Evolutionary conservation across 1,140 invertebrate genomes (phyloP).

Genomic region (Drosophila nigrodunni): DNA sequence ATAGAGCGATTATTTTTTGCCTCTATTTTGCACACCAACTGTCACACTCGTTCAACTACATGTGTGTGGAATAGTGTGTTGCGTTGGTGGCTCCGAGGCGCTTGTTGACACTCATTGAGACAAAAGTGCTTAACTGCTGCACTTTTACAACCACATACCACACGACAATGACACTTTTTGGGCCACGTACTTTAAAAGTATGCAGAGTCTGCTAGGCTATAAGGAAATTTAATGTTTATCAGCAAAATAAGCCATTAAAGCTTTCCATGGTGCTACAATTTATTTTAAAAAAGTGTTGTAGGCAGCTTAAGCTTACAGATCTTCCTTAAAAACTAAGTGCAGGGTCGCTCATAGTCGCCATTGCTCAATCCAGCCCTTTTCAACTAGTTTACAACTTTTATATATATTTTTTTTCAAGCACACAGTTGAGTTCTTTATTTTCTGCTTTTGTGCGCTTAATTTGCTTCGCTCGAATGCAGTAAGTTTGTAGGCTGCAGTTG

Average conservation of each 20-base stretch:
- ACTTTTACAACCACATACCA: slow-evolving; percentile 53
- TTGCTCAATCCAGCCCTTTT: too few species aligned
- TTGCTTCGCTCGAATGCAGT: slow-evolving; percentile 56
- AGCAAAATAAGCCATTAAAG: too few species aligned
- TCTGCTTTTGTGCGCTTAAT: slow-evolving; percentile 73
- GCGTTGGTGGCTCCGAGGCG: slow-evolving; percentile 32
- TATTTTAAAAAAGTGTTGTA: too few species aligned
- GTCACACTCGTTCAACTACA: slow-evolving; percentile 20
- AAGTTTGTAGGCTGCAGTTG: slow-evolving; percentile 65
- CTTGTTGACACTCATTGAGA: slow-evolving; percentile 83
- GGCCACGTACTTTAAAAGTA: too few species aligned
- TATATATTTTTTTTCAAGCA: slow-evolving; percentile 17
- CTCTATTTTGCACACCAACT: slow-evolving; percentile 42
- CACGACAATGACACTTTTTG: slow-evolving; percentile 49
- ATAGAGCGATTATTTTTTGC: slow-evolving; percentile 77
- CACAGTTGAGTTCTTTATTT: slow-evolving; percentile 68
- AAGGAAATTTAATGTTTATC: too few species aligned
- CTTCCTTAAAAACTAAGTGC: too few species aligned
- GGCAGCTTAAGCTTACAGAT: too few species aligned
- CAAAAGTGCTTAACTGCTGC: slow-evolving; percentile 82
- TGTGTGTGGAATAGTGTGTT: slow-evolving; percentile 12
- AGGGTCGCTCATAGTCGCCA: too few species aligned
- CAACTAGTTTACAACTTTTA: too few species aligned
- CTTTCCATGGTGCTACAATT: too few species aligned
- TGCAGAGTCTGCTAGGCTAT: too few species aligned